Conservation (phyloP, 1,140 invertebrate species). For the Aphaenogaster ashmeadi region DNA sequence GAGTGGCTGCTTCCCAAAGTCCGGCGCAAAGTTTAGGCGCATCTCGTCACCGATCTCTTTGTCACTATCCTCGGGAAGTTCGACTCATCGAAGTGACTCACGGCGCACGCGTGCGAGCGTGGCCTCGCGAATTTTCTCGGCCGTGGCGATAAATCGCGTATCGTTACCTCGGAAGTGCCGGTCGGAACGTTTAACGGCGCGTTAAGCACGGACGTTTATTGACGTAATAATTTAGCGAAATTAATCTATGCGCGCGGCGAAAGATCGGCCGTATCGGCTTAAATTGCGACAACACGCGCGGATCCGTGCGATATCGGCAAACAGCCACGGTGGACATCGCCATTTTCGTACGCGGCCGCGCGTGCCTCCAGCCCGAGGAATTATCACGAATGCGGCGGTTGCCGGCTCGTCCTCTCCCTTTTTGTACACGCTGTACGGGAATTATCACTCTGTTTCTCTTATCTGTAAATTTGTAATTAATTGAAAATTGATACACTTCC, state of each 20-base stretch:
- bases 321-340: constrained; percentile 40
- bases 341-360: constrained; percentile 55
- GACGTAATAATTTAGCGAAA: constrained; percentile 74
- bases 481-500: constrained; percentile 4
- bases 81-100: constrained; percentile 58
- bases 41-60: constrained; percentile 44
- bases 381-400: constrained; percentile 38
- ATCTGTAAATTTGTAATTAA: constrained; percentile 16
- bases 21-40: constrained; percentile 2
- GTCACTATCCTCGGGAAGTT: constrained; percentile 31
- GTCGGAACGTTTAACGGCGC: constrained; percentile 60
- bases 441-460: neutral
- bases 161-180: constrained; percentile 70
- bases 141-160: constrained; percentile 63
- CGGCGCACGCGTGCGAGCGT: neutral
- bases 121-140: constrained; percentile 59
- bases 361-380: constrained; percentile 50
- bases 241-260: constrained; percentile 67
- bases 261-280: constrained; percentile 42
- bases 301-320: constrained; percentile 59
- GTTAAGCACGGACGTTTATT: constrained; percentile 69
- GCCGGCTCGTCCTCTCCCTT: constrained; percentile 9
- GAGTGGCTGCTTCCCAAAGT: neutral
- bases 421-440: neutral
- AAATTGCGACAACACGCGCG: constrained; percentile 37